Percentiles rank a stretch among this genome's conserved stretches.
These are phyloP conservation scores for Rhinogobius similis DNA, from an alignment of 2,113 vertebrate species.

Conservation along the genomic window DNA sequence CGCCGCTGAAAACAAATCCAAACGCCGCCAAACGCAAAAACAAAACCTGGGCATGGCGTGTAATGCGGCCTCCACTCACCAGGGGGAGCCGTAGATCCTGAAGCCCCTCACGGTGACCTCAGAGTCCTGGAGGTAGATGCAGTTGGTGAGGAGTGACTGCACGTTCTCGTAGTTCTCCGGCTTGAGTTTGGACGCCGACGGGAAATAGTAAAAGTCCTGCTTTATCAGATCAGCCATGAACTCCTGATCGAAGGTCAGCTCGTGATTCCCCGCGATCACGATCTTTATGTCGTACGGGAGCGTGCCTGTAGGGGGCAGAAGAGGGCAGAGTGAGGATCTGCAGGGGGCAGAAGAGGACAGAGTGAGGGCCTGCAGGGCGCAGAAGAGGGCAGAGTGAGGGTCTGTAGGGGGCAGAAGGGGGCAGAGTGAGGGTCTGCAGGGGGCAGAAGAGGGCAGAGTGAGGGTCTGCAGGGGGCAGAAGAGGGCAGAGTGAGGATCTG, in stretches of 20 bases:
- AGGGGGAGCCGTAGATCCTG: slow-evolving; percentile 92
- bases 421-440: too few relatives aligned
- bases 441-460: too few relatives aligned
- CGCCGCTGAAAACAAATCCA: too few relatives aligned
- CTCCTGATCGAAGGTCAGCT: slow-evolving; percentile 97
- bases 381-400: background rate
- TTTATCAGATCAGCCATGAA: slow-evolving; percentile 99
- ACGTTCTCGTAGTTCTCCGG: slow-evolving; percentile 97
- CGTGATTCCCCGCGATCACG: slow-evolving; percentile 95
- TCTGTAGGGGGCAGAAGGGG: too few relatives aligned
- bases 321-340: too few relatives aligned
- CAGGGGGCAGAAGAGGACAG: slow-evolving; percentile 7
- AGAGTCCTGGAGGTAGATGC: slow-evolving; percentile 97
- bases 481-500: too few relatives aligned
- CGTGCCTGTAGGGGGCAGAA: slow-evolving; percentile 78
- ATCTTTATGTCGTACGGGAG: slow-evolving; percentile 97
- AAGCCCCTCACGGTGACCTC: slow-evolving; percentile 94
- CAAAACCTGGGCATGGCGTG: too few relatives aligned
- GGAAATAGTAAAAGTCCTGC: slow-evolving; percentile 98
- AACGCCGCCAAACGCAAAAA: too few relatives aligned
- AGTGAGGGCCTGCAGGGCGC: too few relatives aligned
- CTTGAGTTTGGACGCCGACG: slow-evolving; percentile 95
- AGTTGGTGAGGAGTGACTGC: slow-evolving; percentile 95
- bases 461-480: too few relatives aligned
- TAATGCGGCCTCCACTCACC: slow-evolving; percentile 78